Evolutionary conservation across 1,140 invertebrate genomes (phyloP), one percentile per base, ranked within the genome.

Genomic region (Papilio xuthus): DNA sequence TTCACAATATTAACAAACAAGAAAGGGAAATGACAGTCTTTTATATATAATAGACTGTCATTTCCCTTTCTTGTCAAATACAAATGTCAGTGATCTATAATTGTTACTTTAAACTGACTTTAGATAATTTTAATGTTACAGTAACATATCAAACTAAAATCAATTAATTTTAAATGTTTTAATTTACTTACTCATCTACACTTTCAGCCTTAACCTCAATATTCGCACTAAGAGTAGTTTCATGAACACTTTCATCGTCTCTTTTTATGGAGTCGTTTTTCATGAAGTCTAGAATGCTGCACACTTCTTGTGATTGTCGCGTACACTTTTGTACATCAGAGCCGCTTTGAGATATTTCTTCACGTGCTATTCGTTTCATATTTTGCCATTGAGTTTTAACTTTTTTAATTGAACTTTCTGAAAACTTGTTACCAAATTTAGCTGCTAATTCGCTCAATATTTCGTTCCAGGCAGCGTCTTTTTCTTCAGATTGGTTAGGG

Each of bases 381-480:
- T 93, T 94, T 69, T 94, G 91, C 93, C 93, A 94, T 72, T 93
- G 91, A 20, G 90, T 93, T 81, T 93, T 94, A 7, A 94, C 87
- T 84, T 94, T 94, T 79, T 93, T 94, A 26, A 89, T 88, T 13
- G 91, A 89, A 79, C 89, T 92, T 7, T 82, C 88, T 26, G 80
- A 81, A 82, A 94, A 94, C 78, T 94, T 94, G 37, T 67, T 85
- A 7, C 92, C 93, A 77, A 92, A 94, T 79, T 85, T 90, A 18
- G 77, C 60, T 7, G 87, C 82, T 67, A 94, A 84, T 70, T 89
- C 85, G 0, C 83, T 82, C 47, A 94, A 79, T 77, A 94, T 94
- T 77, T 93, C 91, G 41, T 92, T 94, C 93, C 93, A 94, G n/a
- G 89, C 92, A 1, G 86, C 80, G 67, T 92, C 88, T 81, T 94